A percentile compares a stretch with the other conserved stretches of the same genome.
Conservation (phyloP, 2,888 invertebrate genomes). For the Rhorus exstirpatorius region DNA sequence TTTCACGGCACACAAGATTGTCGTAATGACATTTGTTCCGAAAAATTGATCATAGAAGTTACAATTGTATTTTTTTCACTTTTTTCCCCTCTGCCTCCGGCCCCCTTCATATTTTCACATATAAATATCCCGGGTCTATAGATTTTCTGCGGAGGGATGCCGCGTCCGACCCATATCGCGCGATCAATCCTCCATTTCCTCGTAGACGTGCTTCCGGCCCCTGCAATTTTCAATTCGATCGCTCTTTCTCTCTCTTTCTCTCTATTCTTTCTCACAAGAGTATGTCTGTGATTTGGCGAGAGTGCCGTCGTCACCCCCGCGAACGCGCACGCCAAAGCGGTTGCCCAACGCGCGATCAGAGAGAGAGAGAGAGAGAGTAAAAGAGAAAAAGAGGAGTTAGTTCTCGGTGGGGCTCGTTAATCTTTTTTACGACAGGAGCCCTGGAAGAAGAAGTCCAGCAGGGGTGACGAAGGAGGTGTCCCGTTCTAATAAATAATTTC, state of each 20-base stretch:
- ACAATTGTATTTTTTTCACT: not conserved
- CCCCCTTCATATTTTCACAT: slow-evolving; percentile 15
- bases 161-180: slow-evolving; percentile 39
- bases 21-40: no score
- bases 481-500: slow-evolving; percentile 86
- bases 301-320: slow-evolving; percentile 48
- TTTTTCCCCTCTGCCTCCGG: not conserved
- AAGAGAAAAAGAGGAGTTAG: slow-evolving; percentile 45
- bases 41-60: not conserved
- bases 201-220: slow-evolving; percentile 70
- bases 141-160: slow-evolving; percentile 30
- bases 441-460: slow-evolving; percentile 74
- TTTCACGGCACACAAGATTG: no score
- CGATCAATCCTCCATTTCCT: slow-evolving; percentile 69
- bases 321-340: slow-evolving; percentile 43
- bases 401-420: slow-evolving; percentile 79
- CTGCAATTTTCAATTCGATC: slow-evolving; percentile 66
- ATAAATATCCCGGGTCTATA: slow-evolving; percentile 20
- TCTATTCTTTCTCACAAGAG: slow-evolving; percentile 31
- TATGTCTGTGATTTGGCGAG: slow-evolving; percentile 68
- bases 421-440: slow-evolving; percentile 82
- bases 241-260: slow-evolving; percentile 4
- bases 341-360: slow-evolving; percentile 59
- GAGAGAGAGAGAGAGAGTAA: slow-evolving; percentile 22
- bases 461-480: slow-evolving; percentile 83